Conservation (phyloP, 2,888 invertebrate genomes). For the Amphipyra berbera region DNA sequence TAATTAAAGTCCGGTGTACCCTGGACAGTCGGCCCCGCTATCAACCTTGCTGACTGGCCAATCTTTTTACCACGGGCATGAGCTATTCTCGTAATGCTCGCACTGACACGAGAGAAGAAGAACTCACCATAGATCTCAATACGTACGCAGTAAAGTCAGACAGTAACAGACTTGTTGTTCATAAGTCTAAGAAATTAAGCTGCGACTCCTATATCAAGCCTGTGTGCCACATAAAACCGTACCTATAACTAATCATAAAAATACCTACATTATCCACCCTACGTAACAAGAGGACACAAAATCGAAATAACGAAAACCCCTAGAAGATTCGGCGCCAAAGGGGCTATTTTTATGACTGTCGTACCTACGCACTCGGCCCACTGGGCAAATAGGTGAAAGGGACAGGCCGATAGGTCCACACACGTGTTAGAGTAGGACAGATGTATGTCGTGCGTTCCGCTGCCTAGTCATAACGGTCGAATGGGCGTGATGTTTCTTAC, state of each 20-base stretch:
- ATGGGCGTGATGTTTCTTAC: conserved; percentile 90
- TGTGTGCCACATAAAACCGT: conserved; percentile 61
- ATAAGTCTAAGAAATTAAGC: conserved; percentile 20
- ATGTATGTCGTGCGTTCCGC: conserved; percentile 85
- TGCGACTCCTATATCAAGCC: conserved; percentile 15
- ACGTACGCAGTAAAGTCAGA: not conserved
- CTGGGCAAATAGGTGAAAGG: conserved; percentile 87
- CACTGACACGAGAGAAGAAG: too few relatives aligned
- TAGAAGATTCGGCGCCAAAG: conserved; percentile 89
- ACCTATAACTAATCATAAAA: conserved; percentile 77
- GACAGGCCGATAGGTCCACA: conserved; percentile 77
- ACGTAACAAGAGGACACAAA: conserved; percentile 84
- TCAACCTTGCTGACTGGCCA: too few relatives aligned
- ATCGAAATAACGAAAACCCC: conserved; percentile 85
- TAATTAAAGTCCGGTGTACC: too few relatives aligned
- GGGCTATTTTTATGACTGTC: conserved; percentile 90
- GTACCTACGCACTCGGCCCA: conserved; percentile 88
- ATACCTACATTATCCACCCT: conserved; percentile 73
- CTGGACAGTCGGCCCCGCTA: too few relatives aligned
- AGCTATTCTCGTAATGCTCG: too few relatives aligned
- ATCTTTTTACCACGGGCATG: too few relatives aligned
- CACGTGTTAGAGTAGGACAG: conserved; percentile 85
- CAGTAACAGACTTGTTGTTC: conserved; percentile 5
- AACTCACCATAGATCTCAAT: not conserved
- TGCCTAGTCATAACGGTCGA: conserved; percentile 89